A percentile compares a stretch with the other conserved stretches of the same genome.
These are phyloP conservation scores for Euwallacea fornicatus DNA, from an alignment of 1,140 invertebrate genomes.

Conservation along the genomic window DNA sequence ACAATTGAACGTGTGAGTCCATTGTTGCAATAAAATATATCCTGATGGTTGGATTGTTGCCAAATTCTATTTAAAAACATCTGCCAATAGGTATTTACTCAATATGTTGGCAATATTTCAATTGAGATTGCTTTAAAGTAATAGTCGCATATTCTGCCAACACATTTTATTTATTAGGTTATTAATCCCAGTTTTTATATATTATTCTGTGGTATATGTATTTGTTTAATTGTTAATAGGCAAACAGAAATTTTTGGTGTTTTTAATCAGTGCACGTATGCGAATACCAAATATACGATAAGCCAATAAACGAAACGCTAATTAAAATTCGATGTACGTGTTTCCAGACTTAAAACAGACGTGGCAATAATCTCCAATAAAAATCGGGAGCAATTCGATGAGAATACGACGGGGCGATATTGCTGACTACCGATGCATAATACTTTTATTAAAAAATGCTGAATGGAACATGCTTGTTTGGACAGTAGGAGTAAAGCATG, in stretches of 20 bases:
- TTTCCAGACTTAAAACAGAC: conserved; percentile 14
- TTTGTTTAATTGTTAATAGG: too few relatives aligned
- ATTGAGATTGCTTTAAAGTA: background rate
- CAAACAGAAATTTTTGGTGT: background rate
- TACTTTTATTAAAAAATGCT: conserved; percentile 10
- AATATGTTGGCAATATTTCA: conserved; percentile 10
- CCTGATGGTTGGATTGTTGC: background rate
- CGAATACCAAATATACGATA: conserved; percentile 21
- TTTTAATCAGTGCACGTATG: conserved; percentile 14
- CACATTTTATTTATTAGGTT: too few relatives aligned
- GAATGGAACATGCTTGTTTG: background rate
- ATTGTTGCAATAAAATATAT: background rate
- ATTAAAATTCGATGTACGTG: conserved; percentile 23
- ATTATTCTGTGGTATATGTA: too few relatives aligned
- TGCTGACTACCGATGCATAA: background rate
- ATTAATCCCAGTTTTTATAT: too few relatives aligned
- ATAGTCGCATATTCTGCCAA: background rate
- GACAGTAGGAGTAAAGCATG: background rate
- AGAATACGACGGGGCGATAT: background rate
- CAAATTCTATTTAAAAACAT: conserved; percentile 2
- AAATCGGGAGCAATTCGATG: conserved; percentile 3
- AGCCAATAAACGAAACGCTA: conserved; percentile 20
- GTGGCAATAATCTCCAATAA: conserved; percentile 26
- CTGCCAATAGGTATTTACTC: conserved; percentile 8
- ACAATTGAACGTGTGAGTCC: background rate